phyloP scores from a whole-genome alignment of 2,797 vertebrate species.

The Lepus oiostolus region DNA sequence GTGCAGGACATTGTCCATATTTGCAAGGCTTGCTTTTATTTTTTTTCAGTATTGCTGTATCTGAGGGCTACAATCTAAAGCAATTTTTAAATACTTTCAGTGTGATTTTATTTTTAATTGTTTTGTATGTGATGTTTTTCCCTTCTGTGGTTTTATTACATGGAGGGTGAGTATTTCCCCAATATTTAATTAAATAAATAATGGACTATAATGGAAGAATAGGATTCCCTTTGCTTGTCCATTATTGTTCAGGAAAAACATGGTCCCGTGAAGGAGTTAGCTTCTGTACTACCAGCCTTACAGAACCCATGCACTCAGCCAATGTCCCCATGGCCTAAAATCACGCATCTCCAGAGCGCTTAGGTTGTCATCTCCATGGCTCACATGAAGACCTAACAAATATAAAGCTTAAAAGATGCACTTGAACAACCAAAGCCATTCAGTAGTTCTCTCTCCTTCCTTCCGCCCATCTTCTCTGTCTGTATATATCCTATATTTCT shows the following conservation, averaged over 20 bases:
- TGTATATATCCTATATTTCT: too few species aligned
- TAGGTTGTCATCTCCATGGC: accelerated
- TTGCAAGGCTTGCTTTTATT: neutral
- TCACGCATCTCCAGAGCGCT: neutral
- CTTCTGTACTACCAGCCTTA: neutral
- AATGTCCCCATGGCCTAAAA: neutral
- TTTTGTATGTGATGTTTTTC: too few species aligned
- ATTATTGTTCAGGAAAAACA: neutral
- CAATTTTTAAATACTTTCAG: neutral
- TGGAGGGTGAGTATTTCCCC: neutral
- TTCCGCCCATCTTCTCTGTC: neutral
- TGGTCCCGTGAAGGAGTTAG: neutral
- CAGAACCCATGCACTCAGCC: neutral
- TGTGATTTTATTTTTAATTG: neutral
- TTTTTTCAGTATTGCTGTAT: neutral
- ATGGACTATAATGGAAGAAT: constrained; percentile 3
- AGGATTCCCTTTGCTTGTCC: neutral
- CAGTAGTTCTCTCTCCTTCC: neutral
- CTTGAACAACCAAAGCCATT: neutral
- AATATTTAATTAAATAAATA: constrained; percentile 29
- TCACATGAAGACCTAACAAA: neutral
- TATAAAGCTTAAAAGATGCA: neutral
- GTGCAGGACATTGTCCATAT: neutral
- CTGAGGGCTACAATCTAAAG: neutral
- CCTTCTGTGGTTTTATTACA: neutral